Evolutionary conservation across 1,140 invertebrate genomes (phyloP), one percentile per base, ranked within the genome.

Genomic region (Drosophila baimaii): DNA sequence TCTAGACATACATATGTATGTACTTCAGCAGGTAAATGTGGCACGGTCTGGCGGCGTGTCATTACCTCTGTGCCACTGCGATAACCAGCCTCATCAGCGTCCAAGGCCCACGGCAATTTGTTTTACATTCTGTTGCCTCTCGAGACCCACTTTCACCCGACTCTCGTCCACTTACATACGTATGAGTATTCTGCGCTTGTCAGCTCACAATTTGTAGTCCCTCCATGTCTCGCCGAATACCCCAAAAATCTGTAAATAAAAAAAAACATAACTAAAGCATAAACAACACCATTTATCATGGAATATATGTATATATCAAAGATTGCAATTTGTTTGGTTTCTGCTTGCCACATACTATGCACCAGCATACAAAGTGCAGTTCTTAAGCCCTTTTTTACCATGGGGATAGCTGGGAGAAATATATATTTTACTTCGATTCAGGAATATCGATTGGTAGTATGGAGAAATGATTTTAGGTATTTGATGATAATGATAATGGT

Each of bases 261-360:
- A 21, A 35, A 25, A 17, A 33, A 43, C 10, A 23, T 15, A 17
- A 23, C 23, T 10, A 33, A 65, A 33, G 61, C 49, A 41, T 23
- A 58, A 41, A 52, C 43, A 61, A 35, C 43, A 56, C 41, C n/a
- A 35, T 52, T 72, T 64, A 64, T 55, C 52, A 55, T 46, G 39
- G 52, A 77, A 74, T 74, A 51, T 65, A 69, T 65, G 70, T 74
- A 51, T 65, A 69, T 65, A 62, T 63, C 55, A 58, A 54, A 77
- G 44, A 72, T 65, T 49, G 59, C 72, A 41, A 58, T 77, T 77
- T 59, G 64, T 84, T 84, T 84, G 73, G 77, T 43, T 75, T 62
- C 49, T 52, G 44, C 55, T 59, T 47, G 35, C 47, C 57, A 43
- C 47, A 39, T 35, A n/a, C n/a, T n/a, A 54, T 27, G 49, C 49